Evolutionary conservation across 1,140 invertebrate species (phyloP), one percentile per base, ranked within the genome.

Genomic region (Heterodera carotae): DNA sequence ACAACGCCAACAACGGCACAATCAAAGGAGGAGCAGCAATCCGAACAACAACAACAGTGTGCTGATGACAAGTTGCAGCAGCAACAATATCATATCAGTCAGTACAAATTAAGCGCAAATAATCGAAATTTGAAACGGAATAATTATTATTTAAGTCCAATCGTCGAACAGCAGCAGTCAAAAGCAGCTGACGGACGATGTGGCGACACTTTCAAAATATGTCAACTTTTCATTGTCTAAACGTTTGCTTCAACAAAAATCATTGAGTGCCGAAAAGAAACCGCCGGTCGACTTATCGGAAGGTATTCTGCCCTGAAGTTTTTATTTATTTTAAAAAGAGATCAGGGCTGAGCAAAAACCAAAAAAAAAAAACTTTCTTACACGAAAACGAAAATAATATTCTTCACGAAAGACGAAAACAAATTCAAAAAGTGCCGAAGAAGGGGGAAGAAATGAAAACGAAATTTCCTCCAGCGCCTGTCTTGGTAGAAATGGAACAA

Each of bases 151-250:
- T 27, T 31, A 66, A 29, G 62, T 7, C 1, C 62, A 31, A 12
- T 66, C 62, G 27, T 66, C 62, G 29, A 66, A 66, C n/a, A 66
- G 29, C n/a, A 66, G 62, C 62, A 66, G 62, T 5, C 48, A 34
- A 6, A 25, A 34, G 62, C 62, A 34, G 25, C 25, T 22, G 62
- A 29, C 29, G 62, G 62, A 15, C 62, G 62, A n/a, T 22, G 22
- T 31, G n/a, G 33, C 33, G 25, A 29, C 27, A 33, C 12, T 66
- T 29, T 15, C 62, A 29, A 34, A 66, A n/a, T 66, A 29, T n/a
- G 62, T 27, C 29, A 34, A 66, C 29, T 66, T 66, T 34, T 66
- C 62, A 27, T 34, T 66, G 62, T 25, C 62, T 4, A 66, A 66
- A n/a, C 62, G 62, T 34, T 66, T 31, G 6, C 62, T 66, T 10